Evolutionary conservation across 2,888 invertebrate genomes (phyloP).

Genomic region (Agelastica alni): DNA sequence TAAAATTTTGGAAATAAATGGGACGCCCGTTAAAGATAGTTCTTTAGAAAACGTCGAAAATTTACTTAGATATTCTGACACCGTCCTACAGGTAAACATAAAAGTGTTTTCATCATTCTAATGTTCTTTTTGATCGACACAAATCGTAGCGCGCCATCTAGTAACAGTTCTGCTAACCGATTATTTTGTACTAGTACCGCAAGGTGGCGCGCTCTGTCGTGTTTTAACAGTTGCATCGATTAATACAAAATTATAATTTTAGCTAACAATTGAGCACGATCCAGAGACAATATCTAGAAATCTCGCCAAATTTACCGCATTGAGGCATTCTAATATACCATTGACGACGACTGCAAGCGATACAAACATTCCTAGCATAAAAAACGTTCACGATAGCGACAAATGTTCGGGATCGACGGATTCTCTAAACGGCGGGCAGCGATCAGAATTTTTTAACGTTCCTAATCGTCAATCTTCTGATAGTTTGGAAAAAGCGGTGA

Average conservation of each 20-base stretch:
- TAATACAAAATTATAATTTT: too few relatives aligned
- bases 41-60: constrained; percentile 80
- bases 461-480: constrained; percentile 4
- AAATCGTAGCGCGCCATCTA: too few relatives aligned
- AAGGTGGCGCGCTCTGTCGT: too few relatives aligned
- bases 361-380: constrained; percentile 54
- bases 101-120: too few relatives aligned
- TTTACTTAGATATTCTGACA: constrained; percentile 71
- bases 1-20: constrained; percentile 90
- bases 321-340: constrained; percentile 40
- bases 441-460: constrained; percentile 16
- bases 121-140: too few relatives aligned
- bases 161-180: too few relatives aligned
- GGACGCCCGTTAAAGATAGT: constrained; percentile 80
- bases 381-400: constrained; percentile 37
- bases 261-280: constrained; percentile 89
- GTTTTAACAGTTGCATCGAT: too few relatives aligned
- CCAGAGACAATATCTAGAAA: constrained; percentile 72
- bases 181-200: too few relatives aligned
- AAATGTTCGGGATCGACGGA: constrained; percentile 45
- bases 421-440: constrained; percentile 40
- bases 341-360: constrained; percentile 57
- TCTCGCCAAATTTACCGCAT: constrained; percentile 36
- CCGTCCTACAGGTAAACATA: constrained; percentile 70
- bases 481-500: constrained; percentile 8